Base-by-base conservation (phyloP, 2,113 vertebrate genomes). In the Gopherus flavomarginatus region DNA sequence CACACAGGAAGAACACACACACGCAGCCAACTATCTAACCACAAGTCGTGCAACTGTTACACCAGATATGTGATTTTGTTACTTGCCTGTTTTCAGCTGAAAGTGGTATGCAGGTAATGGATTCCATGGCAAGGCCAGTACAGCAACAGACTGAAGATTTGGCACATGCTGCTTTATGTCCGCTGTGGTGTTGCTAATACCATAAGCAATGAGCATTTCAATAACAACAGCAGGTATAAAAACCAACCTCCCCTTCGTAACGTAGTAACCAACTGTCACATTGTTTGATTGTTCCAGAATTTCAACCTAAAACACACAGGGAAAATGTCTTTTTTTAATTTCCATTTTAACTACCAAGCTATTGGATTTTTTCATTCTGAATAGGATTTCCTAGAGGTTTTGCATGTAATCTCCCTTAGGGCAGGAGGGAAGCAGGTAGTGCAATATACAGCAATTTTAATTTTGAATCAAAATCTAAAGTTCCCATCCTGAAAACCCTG, bases 71-170 rank as follows among this genome's bases (percentile, higher is more conserved):
- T 53, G 44, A 44, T 81, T 31, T 3, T 8, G 5, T 7, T 14
- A 27, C 98, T 99, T 98, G 99, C 99, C 99, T 97, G 99, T 99
- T 98, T 99, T 99, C 92, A 99, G 98, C 98, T 99, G 99, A 97
- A 99, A 98, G 96, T 98, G 98, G 85, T 98, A 97, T 1, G 98
- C 98, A 0, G 99, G 99, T 93, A 96, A 98, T 62, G 98, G 92
- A 82, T 97, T 98, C 99, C 99, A 99, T 0, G 98, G 98, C 72
- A 98, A 96, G 83, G 99, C 98, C 86, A 99, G 98, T 24, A 99
- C 96, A 5, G 98, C 99, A 96, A 99, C 97, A 0, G 99, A 99
- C 96, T 99, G 99, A 57, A 99, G 98, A 93, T 98, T 98, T 26
- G 99, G 98, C 84, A 99, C 98, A 1, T 99, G 99, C 84, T 99